These are phyloP conservation scores for Pterois miles DNA, from an alignment of 2,797 vertebrate genomes.

Conservation along the genomic window DNA sequence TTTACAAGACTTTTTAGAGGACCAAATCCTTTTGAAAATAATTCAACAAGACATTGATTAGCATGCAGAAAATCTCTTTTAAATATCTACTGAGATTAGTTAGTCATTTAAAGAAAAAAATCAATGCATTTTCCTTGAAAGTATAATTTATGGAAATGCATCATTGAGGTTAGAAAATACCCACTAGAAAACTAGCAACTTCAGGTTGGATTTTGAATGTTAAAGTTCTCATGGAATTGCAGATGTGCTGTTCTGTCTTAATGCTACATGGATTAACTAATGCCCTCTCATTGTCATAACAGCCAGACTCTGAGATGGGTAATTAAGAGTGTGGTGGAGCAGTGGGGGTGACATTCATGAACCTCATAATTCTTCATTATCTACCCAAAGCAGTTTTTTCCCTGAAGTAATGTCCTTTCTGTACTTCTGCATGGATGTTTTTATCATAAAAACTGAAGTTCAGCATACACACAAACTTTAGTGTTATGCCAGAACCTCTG, in stretches of 20 bases:
- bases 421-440: neutral
- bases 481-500: neutral
- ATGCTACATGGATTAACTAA: slow-evolving; percentile 28
- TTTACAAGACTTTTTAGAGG: neutral
- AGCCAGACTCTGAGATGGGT: slow-evolving; percentile 56
- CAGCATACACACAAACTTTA: neutral
- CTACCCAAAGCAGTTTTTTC: slow-evolving; percentile 67
- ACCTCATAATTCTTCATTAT: slow-evolving; percentile 77
- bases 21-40: neutral
- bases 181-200: neutral
- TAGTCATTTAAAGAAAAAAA: neutral
- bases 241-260: slow-evolving; percentile 20
- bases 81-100: neutral
- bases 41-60: neutral
- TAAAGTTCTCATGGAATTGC: neutral
- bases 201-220: slow-evolving; percentile 1
- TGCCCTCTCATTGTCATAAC: slow-evolving; percentile 45
- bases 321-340: slow-evolving; percentile 64
- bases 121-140: neutral
- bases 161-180: slow-evolving; percentile 5
- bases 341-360: slow-evolving; percentile 51
- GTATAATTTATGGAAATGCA: neutral
- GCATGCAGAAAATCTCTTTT: neutral
- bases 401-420: slow-evolving; percentile 33
- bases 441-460: neutral